Percentiles rank a stretch among this genome's conserved stretches.
Evolutionary conservation across 2,888 invertebrate genomes (phyloP).

Genomic region (Phorcus lineatus): DNA sequence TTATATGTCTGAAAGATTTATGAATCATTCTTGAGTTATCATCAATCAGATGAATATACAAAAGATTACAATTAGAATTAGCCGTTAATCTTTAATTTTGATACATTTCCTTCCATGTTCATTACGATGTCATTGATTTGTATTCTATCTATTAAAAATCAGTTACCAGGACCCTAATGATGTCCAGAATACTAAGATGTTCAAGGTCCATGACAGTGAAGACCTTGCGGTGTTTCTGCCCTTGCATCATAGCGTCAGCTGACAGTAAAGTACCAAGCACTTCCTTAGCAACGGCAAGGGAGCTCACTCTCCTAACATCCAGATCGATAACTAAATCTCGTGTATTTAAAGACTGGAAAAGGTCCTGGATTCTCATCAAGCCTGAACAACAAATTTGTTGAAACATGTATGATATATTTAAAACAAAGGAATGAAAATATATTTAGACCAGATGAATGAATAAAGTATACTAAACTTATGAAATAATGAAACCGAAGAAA

Average conservation of each 20-base stretch:
- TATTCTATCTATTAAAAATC: too few species aligned
- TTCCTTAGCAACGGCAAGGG: neutral
- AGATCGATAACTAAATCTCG: conserved; percentile 53
- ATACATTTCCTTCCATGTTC: too few species aligned
- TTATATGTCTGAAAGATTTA: too few species aligned
- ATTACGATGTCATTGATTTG: too few species aligned
- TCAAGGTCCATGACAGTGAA: conserved; percentile 31
- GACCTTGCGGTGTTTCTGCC: neutral
- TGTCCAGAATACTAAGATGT: neutral
- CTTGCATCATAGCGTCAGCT: neutral
- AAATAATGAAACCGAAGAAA: too few species aligned
- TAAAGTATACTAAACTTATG: too few species aligned
- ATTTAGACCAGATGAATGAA: too few species aligned
- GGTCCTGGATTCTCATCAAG: conserved; percentile 61
- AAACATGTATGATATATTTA: neutral
- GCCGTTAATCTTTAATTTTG: too few species aligned
- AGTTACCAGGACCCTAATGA: neutral
- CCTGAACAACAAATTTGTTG: conserved; percentile 41
- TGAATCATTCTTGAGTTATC: too few species aligned
- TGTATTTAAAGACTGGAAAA: conserved; percentile 60
- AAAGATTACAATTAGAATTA: too few species aligned
- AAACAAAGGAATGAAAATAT: too few species aligned
- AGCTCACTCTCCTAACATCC: conserved; percentile 56
- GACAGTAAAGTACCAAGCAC: neutral
- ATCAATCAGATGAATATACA: too few species aligned